Evolutionary conservation across 2,797 vertebrate species (phyloP), one percentile per base, ranked within the genome.

Genomic region (Malacoctenus gilli): DNA sequence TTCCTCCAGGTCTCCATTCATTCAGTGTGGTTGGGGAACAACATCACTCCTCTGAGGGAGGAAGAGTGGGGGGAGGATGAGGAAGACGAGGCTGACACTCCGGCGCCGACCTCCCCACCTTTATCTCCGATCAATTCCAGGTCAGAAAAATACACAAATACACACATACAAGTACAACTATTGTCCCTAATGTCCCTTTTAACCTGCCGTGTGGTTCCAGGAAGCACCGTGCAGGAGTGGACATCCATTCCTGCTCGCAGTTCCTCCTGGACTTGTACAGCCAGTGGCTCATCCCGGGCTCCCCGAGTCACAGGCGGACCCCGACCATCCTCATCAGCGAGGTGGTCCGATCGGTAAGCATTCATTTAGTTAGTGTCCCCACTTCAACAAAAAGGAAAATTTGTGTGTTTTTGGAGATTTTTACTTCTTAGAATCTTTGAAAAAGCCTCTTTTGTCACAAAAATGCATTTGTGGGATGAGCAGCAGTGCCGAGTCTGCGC

Each of bases 211-310:
- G 55, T 65, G 1, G 3, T 56, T 73, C 40, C 84, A 99, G 97
- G 90, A 99, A 99, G 42, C 97, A 99, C 57, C 93, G 96, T 34
- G 97, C 97, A 22, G 96, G 97, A 1, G 97, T 99, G 18, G 97
- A 99, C 70, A 96, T 99, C 72, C 97, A 99, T 82, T 99, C 97
- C 19, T 99, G 97, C 65, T 99, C 97, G 16, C 97, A 99, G 87
- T 99, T 99, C 69, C 85, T 99, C 31, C 91, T 99, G 48, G 97
- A 99, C 59, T 85, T 99, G 21, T 99, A 99, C 60, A 98, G 94
- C 63, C 97, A 98, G 83, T 99, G 97, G 97, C 87, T 99, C 53
- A 92, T 99, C 43, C 96, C 96, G 0, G 92, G 94, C 7, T 94
- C 89, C 53, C 90, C 94, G 0, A 93, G 86, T 75, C 94, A 92